Base-by-base conservation (phyloP, 2,113 vertebrate genomes). In the Xenopus borealis region DNA sequence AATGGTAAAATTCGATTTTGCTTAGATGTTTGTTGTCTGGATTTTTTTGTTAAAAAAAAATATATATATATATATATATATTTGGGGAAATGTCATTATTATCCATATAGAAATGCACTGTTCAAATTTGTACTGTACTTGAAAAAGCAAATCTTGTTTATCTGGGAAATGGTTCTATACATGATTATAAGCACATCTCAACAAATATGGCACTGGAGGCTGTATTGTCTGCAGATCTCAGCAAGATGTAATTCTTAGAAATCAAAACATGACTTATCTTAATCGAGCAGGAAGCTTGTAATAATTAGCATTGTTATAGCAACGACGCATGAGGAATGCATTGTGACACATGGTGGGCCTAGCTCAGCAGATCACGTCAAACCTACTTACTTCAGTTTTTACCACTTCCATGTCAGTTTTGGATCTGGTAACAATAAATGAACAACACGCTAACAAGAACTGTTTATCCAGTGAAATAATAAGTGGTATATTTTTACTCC, bases 301-400 rank as follows among this genome's bases (percentile, higher is more conserved):
- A 75, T 75, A 80, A 78, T 72, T 59, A 66, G 52, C 14, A 23
- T 63, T 61, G 50, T 61, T 70, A 18, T 72, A 57, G 17, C 18
- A 11, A 47, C 57, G 33, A 69, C 20, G 23, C 7, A 16, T 62
- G 23, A 62, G 44, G 68, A 72, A 82, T 79, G 30, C 16, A 55
- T 46, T 62, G 50, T 70, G 69, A 75, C 66, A 78, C 70, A 58
- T 80, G 65, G 27, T 33, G 50, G 44, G 71, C 63, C 63, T 33
- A 55, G 69, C 78, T 75, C 74, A 78, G 79, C 33, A 30, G 78
- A 62, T 72, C 52, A 75, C 27, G 65, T 81, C 78, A 79, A 79
- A 72, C 33, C 62, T 66, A 78, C 71, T 81, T 78, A 81, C 53
- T 81, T 78, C 73, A 55, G 19, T 47, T 27, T 46, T 81, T 27